These are phyloP conservation scores for Pollimyrus isidori DNA, from an alignment of 2,113 vertebrate species.

Conservation along the genomic window DNA sequence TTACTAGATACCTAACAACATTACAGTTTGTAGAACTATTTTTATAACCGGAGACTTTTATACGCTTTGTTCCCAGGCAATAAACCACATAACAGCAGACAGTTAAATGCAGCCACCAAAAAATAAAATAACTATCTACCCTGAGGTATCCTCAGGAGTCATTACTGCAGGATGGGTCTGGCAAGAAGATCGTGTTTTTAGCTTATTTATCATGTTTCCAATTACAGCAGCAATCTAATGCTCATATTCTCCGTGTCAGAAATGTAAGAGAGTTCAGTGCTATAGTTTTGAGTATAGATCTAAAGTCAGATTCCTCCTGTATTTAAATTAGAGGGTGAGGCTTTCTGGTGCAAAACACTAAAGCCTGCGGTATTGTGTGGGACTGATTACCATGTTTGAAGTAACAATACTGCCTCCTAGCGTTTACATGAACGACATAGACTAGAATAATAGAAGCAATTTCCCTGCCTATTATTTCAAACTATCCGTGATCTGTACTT, in stretches of 20 bases:
- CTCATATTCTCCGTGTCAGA: background rate
- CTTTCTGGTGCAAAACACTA: background rate
- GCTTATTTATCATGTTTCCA: background rate
- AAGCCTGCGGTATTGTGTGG: background rate
- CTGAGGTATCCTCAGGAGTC: slow-evolving; percentile 33
- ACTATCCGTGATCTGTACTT: background rate
- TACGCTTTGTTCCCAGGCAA: background rate
- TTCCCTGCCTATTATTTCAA: background rate
- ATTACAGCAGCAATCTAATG: background rate
- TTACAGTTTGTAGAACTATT: background rate
- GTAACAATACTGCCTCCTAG: slow-evolving; percentile 37
- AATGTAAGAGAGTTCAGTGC: background rate
- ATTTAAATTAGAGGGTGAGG: background rate
- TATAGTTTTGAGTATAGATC: background rate
- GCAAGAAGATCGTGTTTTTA: background rate
- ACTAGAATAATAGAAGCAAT: background rate
- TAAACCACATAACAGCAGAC: slow-evolving; percentile 15
- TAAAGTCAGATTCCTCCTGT: background rate
- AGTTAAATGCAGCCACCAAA: background rate
- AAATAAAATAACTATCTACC: slow-evolving; percentile 25
- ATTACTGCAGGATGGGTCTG: slow-evolving; percentile 33
- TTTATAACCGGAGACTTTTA: background rate
- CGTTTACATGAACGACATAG: background rate
- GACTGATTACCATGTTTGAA: slow-evolving; percentile 21
- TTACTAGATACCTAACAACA: background rate